Conservation (phyloP, 1,140 invertebrate species). For the Armadillidium nasatum region DNA sequence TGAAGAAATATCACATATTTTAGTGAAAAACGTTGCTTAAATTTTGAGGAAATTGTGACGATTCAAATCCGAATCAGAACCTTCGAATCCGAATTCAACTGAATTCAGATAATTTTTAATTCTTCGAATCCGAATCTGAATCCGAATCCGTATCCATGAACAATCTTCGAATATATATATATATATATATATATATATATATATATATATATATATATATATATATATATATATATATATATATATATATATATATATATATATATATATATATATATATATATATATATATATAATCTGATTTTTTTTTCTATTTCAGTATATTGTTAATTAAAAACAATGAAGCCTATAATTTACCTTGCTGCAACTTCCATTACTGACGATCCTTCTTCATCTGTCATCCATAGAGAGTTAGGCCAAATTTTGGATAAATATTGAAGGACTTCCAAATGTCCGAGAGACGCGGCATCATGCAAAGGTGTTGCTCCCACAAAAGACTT, state of each 20-base stretch:
- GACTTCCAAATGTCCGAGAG: background rate
- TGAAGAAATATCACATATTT: too few species aligned
- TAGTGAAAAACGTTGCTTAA: too few species aligned
- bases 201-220: background rate
- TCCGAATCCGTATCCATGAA: too few species aligned
- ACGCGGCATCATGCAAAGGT: background rate
- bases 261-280: constrained; percentile 15
- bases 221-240: background rate
- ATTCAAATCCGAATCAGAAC: too few species aligned
- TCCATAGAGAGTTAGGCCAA: background rate
- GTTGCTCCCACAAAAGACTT: background rate
- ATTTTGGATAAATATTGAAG: background rate
- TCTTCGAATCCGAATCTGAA: too few species aligned
- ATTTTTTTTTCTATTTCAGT: too few species aligned
- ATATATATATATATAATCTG: background rate
- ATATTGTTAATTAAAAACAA: too few species aligned
- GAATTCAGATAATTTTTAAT: too few species aligned
- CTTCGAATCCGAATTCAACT: too few species aligned
- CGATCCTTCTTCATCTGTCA: background rate
- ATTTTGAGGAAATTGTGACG: too few species aligned
- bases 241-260: background rate
- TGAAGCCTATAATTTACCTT: background rate
- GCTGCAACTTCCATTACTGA: background rate
- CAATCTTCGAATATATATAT: too few species aligned
- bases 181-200: background rate